Evolutionary conservation across 2,113 vertebrate species (phyloP), one percentile per base, ranked within the genome.

Genomic region (Phylloscopus whistleri): DNA sequence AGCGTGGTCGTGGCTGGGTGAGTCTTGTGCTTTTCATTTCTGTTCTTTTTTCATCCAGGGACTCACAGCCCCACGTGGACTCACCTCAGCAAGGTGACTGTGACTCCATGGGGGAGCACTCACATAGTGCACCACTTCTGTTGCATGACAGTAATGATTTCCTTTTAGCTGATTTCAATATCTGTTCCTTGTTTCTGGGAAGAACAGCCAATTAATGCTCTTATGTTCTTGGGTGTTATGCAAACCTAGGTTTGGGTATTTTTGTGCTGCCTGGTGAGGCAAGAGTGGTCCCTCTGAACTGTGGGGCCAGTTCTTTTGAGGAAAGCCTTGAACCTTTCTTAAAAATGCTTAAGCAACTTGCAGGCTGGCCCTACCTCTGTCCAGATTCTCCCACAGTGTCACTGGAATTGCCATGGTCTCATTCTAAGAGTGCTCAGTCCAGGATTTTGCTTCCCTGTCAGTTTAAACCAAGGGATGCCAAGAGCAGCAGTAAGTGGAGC

Each of bases 81-180:
- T 75, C 16, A 6, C 27, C 27, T 75, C 51, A 37, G 56, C 3
- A 39, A 89, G 59, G 56, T 55, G 33, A 21, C n/a, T 49, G 7
- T 19, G 17, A 28, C 44, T 62, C 63, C 3, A 0, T 6, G 7
- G 58, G 58, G n/a, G 72, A 90, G 68, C 13, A 10, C 23, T 55
- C 8, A 21, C 0, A 0, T 12, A 21, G 21, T 3, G 12, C 21
- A 4, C 7, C 3, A 0, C 27, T 46, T 39, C 16, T 68, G 22
- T 53, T 53, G 23, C 44, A 19, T 48, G 8, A 35, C 22, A n/a
- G 16, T 44, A 27, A 67, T 37, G 41, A 26, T 67, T 89, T 89
- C 15, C 73, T 89, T 69, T 60, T 23, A 35, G 44, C 23, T 75
- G 44, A 44, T 70, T 81, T 41, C 6, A 4, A 2, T 52, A 49